Base-by-base conservation (phyloP, 1,140 invertebrate genomes). In the Drosophila novamexicana region DNA sequence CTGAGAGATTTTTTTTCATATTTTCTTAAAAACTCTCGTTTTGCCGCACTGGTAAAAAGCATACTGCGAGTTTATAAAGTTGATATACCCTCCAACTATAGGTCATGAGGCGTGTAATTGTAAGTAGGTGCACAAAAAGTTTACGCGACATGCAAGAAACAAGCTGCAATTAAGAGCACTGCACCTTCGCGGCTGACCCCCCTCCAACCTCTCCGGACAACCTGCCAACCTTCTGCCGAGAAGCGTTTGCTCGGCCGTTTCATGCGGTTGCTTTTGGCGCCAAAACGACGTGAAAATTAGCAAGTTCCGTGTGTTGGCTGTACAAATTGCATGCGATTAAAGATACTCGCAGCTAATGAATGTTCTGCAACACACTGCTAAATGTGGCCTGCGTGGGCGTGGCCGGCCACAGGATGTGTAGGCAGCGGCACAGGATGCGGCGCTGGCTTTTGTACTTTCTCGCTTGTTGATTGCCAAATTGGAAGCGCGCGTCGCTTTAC, bases 321-420 rank as follows among this genome's bases (percentile, higher is more conserved):
- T 77, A 79, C 84, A 89, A 86, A 86, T 86, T 86, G 83, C 84
- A 86, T 89, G 83, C 80, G 83, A 86, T 86, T 86, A 86, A 70
- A 65, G 75, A 69, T 75, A 86, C 88, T 86, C 83, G 84, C 84
- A 79, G 83, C 83, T 86, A 88, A 86, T 86, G 88, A 86, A 86
- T 75, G 71, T 77, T 83, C 79, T 86, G 79, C 57, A 82, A 77
- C 82, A 88, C 82, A 88, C 82, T 88, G 76, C 68, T 70, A 18
- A 39, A 45, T 12, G 18, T 16, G 52, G 37, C 10, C 52, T 65
- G 70, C 59, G 44, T 42, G 61, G 79, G 65, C 74, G 78, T 64
- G 57, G 36, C 50, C 8, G n/a, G 14, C 7, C 6, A 32, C 72
- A 82, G 82, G 82, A 86, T 86, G 56, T 79, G 37, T 39, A 67